phyloP scores from a whole-genome alignment of 2,113 vertebrate species.

The Chascanopsetta lugubris region DNA sequence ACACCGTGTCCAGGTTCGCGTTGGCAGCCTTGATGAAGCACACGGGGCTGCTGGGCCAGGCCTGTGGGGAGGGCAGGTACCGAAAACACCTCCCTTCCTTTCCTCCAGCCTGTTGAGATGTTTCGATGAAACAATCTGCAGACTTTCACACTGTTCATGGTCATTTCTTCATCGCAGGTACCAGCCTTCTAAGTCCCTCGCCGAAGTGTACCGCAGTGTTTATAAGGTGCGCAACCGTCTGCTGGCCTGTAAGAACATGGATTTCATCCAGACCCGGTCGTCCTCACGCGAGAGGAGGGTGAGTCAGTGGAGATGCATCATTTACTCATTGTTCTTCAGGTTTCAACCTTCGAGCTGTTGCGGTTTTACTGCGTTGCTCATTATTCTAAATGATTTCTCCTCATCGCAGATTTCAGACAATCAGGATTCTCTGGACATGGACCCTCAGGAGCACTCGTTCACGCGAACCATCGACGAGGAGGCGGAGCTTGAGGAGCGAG shows the following conservation, averaged over 20 bases:
- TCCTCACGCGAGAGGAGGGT: conserved; percentile 95
- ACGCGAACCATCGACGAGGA: conserved; percentile 97
- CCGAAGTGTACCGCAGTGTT: conserved; percentile 93
- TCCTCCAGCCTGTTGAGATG: neutral
- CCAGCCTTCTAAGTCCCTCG: conserved; percentile 92
- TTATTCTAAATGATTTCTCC: neutral
- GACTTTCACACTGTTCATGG: neutral
- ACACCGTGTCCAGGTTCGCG: conserved; percentile 95
- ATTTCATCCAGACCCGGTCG: conserved; percentile 91
- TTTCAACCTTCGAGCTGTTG: no score
- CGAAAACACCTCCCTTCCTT: no score
- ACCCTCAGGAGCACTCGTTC: conserved; percentile 92
- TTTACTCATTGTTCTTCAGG: no score
- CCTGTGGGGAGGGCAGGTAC: conserved; percentile 93
- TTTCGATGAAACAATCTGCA: no score
- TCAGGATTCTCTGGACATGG: conserved; percentile 90
- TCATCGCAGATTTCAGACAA: conserved; percentile 88
- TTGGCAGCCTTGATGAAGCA: conserved; percentile 95
- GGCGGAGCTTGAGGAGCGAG: conserved; percentile 94
- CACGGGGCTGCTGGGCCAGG: conserved; percentile 89
- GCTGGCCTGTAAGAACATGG: conserved; percentile 97
- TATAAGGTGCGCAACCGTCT: conserved; percentile 96
- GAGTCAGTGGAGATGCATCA: conserved; percentile 20
- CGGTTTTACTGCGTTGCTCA: neutral
- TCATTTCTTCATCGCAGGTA: conserved; percentile 80